These are phyloP conservation scores for Euzophera pinguis DNA, from an alignment of 2,888 invertebrate species.

Conservation along the genomic window DNA sequence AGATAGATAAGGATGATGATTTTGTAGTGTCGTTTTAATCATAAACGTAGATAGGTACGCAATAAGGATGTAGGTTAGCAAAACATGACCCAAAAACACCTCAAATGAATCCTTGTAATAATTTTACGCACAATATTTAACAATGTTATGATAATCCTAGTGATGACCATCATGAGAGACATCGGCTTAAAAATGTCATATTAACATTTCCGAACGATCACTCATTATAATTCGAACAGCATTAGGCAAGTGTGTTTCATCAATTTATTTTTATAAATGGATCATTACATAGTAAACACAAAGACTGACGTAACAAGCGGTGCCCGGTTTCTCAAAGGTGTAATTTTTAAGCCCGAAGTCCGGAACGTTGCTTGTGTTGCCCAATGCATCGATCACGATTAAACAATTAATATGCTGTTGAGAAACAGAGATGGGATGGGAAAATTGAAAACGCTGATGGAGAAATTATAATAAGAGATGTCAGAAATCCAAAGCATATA, in stretches of 20 bases:
- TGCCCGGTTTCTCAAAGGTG: slow-evolving; percentile 51
- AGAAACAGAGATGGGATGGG: slow-evolving; percentile 1
- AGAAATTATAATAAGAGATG: background rate
- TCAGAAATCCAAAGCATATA: too few relatives aligned
- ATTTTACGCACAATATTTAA: background rate
- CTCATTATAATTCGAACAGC: slow-evolving; percentile 58
- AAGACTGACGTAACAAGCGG: slow-evolving; percentile 31
- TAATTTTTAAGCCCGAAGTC: slow-evolving; percentile 53
- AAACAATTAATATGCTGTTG: slow-evolving; percentile 17
- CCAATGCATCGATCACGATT: slow-evolving; percentile 34
- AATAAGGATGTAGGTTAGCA: background rate
- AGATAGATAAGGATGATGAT: too few relatives aligned
- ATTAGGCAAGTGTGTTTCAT: slow-evolving; percentile 45
- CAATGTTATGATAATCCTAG: too few relatives aligned
- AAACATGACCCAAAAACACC: background rate
- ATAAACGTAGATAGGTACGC: background rate
- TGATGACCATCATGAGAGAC: background rate
- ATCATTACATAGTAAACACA: slow-evolving; percentile 57
- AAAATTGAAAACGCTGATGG: background rate
- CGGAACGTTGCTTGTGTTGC: slow-evolving; percentile 28
- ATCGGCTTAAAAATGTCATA: slow-evolving; percentile 44
- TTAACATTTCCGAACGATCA: slow-evolving; percentile 54
- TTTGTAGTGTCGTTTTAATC: background rate
- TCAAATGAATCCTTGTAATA: background rate
- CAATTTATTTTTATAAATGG: slow-evolving; percentile 56